A percentile compares a stretch with the other conserved stretches of the same genome.
These are phyloP conservation scores for Poeciliopsis turrubarensis DNA, from an alignment of 2,113 vertebrate genomes.

Conservation along the genomic window DNA sequence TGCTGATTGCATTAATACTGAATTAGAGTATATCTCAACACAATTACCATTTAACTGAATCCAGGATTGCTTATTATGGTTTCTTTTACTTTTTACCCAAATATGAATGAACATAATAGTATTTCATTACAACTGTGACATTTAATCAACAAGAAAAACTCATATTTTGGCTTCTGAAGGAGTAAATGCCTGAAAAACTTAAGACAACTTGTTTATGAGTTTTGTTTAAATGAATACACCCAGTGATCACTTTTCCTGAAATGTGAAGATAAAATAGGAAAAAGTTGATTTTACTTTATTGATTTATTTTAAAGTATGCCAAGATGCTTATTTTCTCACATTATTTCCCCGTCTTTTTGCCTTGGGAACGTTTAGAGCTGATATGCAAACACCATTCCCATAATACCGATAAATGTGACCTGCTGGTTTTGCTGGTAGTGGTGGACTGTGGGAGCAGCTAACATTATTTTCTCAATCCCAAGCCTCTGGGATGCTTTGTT, in stretches of 20 bases:
- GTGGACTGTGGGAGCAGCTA: slow-evolving; percentile 36
- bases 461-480: slow-evolving; percentile 63
- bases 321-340: slow-evolving; percentile 23
- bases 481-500: slow-evolving; percentile 61
- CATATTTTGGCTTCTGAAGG: slow-evolving; percentile 48
- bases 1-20: slow-evolving; percentile 55
- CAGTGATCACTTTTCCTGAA: slow-evolving; percentile 14
- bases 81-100: slow-evolving; percentile 35
- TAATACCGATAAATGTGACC: slow-evolving; percentile 30
- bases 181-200: background rate
- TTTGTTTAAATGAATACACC: slow-evolving; percentile 38
- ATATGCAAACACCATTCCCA: slow-evolving; percentile 20
- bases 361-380: slow-evolving; percentile 11
- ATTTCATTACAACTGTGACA: slow-evolving; percentile 76
- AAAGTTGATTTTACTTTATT: slow-evolving; percentile 21
- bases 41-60: slow-evolving; percentile 54
- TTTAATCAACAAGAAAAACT: slow-evolving; percentile 77
- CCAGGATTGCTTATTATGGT: slow-evolving; percentile 30
- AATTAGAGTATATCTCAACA: slow-evolving; percentile 58
- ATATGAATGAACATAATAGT: slow-evolving; percentile 71
- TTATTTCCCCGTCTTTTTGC: slow-evolving; percentile 18
- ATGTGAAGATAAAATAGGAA: slow-evolving; percentile 28
- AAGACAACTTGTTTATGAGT: slow-evolving; percentile 10
- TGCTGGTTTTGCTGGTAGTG: slow-evolving; percentile 22
- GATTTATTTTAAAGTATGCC: slow-evolving; percentile 5